A percentile compares a stretch with the other conserved stretches of the same genome.
These are phyloP conservation scores for Hecatera dysodea DNA, from an alignment of 2,888 invertebrate species.

Conservation along the genomic window DNA sequence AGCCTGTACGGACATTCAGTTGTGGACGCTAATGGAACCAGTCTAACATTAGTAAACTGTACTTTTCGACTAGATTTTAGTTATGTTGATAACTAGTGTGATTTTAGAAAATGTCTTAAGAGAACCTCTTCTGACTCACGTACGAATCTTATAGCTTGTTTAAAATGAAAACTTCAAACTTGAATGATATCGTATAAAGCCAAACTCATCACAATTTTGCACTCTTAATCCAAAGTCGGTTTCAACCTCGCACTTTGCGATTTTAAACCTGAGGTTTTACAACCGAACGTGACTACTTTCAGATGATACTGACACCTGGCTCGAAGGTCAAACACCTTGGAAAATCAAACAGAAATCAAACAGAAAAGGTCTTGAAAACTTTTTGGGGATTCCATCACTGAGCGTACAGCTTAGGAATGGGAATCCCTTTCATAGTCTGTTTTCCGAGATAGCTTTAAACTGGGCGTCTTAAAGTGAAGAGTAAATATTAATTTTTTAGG, in stretches of 20 bases:
- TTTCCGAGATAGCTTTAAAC: background rate
- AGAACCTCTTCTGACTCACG: too few relatives aligned
- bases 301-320: constrained; percentile 6
- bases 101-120: too few relatives aligned
- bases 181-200: constrained; percentile 26
- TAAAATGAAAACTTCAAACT: constrained; percentile 32
- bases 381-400: background rate
- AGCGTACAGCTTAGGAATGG: background rate
- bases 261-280: constrained; percentile 40
- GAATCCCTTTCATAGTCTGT: background rate
- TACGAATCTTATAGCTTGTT: constrained; percentile 12
- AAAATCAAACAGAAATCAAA: constrained; percentile 2
- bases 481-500: background rate
- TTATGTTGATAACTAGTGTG: too few relatives aligned
- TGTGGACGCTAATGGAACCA: background rate
- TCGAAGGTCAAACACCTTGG: constrained; percentile 23
- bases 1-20: too few relatives aligned
- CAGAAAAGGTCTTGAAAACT: background rate
- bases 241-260: constrained; percentile 26
- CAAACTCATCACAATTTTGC: constrained; percentile 30
- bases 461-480: background rate
- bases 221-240: constrained; percentile 35
- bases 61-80: too few relatives aligned
- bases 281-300: constrained; percentile 43
- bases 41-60: too few relatives aligned